phyloP scores from a whole-genome alignment of 2,888 invertebrate species.

The Aphodius granarius region DNA sequence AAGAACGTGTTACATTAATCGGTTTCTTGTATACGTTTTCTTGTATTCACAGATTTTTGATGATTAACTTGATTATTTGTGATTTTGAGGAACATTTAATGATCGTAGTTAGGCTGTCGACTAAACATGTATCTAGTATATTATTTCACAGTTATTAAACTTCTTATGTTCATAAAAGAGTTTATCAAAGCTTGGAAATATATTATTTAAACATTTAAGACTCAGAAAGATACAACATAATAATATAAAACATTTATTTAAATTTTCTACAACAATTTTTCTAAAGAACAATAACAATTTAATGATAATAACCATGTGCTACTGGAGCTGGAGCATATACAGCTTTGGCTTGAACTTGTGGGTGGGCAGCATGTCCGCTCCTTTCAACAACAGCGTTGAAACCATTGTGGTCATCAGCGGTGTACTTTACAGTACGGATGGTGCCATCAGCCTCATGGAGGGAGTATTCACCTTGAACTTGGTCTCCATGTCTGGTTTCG shows the following conservation, averaged over 20 bases:
- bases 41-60: too few species aligned
- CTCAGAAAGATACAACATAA: neutral
- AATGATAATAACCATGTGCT: neutral
- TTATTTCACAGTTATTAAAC: too few species aligned
- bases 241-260: neutral
- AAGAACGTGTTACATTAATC: too few species aligned
- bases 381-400: conserved; percentile 41
- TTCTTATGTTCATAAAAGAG: too few species aligned
- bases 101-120: too few species aligned
- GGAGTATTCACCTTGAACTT: conserved; percentile 22
- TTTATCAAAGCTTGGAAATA: too few species aligned
- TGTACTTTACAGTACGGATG: conserved; percentile 21
- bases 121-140: too few species aligned
- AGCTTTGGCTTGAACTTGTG: conserved; percentile 15
- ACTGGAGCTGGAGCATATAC: neutral
- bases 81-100: too few species aligned
- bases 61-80: too few species aligned
- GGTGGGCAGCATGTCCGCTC: conserved; percentile 31
- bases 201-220: too few species aligned
- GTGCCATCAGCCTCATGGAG: conserved; percentile 25
- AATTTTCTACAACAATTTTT: neutral
- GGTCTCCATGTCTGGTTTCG: conserved; percentile 19
- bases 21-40: too few species aligned
- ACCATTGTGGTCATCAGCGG: conserved; percentile 28
- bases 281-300: neutral